Evolutionary conservation across 1,140 invertebrate species (phyloP).

Genomic region (Phymorhynchus buccinoides): DNA sequence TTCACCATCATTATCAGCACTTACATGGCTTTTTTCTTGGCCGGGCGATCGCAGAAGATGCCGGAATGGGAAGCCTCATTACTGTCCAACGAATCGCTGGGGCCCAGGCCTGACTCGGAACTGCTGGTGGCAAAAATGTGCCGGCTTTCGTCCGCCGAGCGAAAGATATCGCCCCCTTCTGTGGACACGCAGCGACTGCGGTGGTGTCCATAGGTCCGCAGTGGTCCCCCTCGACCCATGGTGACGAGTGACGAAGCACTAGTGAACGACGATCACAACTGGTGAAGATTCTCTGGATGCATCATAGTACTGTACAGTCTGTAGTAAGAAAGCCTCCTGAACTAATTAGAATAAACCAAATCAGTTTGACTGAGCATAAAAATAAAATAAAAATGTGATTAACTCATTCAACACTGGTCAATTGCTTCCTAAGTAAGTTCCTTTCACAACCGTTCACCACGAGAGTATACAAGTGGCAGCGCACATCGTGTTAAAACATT

Average conservation of each 20-base stretch:
- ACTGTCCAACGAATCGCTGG: slow-evolving; percentile 29
- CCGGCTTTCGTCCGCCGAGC: slow-evolving; percentile 32
- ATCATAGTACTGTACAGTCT: too few relatives aligned
- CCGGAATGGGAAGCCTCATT: background rate
- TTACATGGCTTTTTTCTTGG: slow-evolving; percentile 12
- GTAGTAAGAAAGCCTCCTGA: background rate
- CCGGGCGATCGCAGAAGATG: background rate
- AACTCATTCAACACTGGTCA: too few relatives aligned
- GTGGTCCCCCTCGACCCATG: slow-evolving; percentile 17
- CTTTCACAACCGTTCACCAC: too few relatives aligned
- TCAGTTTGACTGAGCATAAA: background rate
- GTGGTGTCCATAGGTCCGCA: slow-evolving; percentile 56
- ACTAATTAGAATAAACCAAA: too few relatives aligned
- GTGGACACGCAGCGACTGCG: slow-evolving; percentile 41
- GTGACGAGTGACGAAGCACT: too few relatives aligned
- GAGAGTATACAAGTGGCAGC: too few relatives aligned
- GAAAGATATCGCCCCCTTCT: slow-evolving; percentile 42
- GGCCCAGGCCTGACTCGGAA: slow-evolving; percentile 28
- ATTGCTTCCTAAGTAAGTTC: too few relatives aligned
- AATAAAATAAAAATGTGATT: too few relatives aligned
- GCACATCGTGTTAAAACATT: too few relatives aligned
- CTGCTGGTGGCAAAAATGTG: slow-evolving; percentile 50
- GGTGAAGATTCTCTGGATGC: background rate
- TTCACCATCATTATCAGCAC: too few relatives aligned
- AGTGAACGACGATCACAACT: too few relatives aligned